Base-by-base conservation (phyloP, 2,113 vertebrate species). In the Daphoenositta chrysoptera region DNA sequence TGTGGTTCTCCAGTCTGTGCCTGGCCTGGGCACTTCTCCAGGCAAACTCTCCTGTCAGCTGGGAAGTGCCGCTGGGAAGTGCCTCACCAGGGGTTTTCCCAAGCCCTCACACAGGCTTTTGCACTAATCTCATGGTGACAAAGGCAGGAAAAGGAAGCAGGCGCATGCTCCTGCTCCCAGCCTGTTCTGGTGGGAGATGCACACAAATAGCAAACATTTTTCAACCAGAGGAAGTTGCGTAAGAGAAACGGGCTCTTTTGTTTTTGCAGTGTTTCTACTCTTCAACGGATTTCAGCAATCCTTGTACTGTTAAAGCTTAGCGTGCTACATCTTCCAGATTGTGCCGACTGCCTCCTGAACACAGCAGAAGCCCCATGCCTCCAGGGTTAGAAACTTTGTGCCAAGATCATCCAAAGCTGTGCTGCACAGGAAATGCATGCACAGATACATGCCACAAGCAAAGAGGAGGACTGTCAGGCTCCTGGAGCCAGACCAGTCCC, bases 111-210 rank as follows among this genome's bases (percentile, higher is more conserved):
- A 6, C 39, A 48, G 71, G 40, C 65, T 39, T 91, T 86, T 71
- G 92, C 77, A 83, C 3, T 14, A 64, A 68, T 31, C 60, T 81
- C 69, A 2, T 2, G 5, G 81, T 90, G 85, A 96, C 96, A 96
- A 96, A 96, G 31, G 80, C 92, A 96, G 95, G 95, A 97, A 89
- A 85, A 84, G 92, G 94, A 89, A 96, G 88, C 40, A 78, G 68
- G 77, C 88, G 20, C 17, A 0, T 89, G 89, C 89, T 93, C 71
- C 88, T 28, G 85, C 79, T 90, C 90, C 77, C 33, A 73, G 79
- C 40, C 66, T 27, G 8, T 39, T 87, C 81, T 57, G 56, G 28
- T 35, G 93, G 40, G 60, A 91, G 93, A 96, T 48, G 72, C 57
- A 84, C 65, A 57, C 61, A 58, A 94, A 87, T 79, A 82, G 83